Percentiles rank a stretch among this genome's conserved stretches.
Evolutionary conservation across 2,113 vertebrate species (phyloP).

Genomic region (Notarius quadriscutis): DNA sequence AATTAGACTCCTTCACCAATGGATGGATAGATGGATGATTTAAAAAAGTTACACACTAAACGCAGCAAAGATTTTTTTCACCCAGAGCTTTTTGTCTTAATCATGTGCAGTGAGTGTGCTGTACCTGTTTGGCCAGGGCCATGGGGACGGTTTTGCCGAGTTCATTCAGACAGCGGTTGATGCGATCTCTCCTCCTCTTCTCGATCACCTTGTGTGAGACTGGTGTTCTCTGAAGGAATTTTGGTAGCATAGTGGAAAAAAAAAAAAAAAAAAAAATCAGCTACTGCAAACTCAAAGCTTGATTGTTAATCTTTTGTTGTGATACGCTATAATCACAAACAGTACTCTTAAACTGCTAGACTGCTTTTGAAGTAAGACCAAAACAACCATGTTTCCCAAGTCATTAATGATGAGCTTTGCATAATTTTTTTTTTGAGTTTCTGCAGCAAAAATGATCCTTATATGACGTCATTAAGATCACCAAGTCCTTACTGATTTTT

Average conservation of each 20-base stretch:
- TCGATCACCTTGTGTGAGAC: slow-evolving; percentile 98
- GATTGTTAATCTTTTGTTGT: neutral
- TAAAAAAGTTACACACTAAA: neutral
- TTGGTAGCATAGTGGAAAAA: neutral
- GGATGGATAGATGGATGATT: neutral
- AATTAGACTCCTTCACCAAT: neutral
- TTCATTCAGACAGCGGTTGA: slow-evolving; percentile 93
- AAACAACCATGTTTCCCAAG: neutral
- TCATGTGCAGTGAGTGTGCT: neutral
- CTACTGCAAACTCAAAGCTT: neutral
- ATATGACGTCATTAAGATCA: neutral
- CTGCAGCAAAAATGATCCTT: neutral
- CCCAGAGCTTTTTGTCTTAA: neutral
- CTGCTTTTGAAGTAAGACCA: too few relatives aligned
- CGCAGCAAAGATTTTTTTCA: neutral
- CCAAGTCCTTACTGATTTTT: neutral
- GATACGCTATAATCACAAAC: neutral
- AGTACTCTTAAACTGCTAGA: neutral
- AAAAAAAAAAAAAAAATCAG: neutral
- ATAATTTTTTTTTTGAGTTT: neutral
- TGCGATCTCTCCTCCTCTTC: slow-evolving; percentile 91
- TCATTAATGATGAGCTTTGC: neutral
- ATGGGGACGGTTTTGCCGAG: slow-evolving; percentile 95
- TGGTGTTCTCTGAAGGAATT: slow-evolving; percentile 81
- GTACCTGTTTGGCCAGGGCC: slow-evolving; percentile 96